Percentiles rank a stretch among this genome's conserved stretches.
Conservation (phyloP, 1,140 invertebrate genomes). For the Hydropsyche tenuis region DNA sequence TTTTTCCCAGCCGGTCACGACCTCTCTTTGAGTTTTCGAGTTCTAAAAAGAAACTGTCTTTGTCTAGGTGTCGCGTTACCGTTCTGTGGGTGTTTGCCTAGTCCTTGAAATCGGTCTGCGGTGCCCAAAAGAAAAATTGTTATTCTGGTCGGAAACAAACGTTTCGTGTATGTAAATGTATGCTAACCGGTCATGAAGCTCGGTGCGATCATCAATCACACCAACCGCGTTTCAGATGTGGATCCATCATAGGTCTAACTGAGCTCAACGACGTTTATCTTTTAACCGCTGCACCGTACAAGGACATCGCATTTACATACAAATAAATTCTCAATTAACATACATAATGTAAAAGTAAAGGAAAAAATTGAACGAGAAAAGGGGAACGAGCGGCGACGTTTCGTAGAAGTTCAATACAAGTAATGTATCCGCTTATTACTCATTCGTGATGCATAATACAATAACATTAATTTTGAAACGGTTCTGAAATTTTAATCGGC, state of each 20-base stretch:
- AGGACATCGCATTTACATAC: conserved; percentile 13
- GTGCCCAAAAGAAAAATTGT: background rate
- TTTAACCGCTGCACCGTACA: conserved; percentile 6
- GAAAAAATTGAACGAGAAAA: too few species aligned
- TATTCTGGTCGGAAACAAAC: conserved; percentile 13
- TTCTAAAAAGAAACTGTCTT: too few species aligned
- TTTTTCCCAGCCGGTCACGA: background rate
- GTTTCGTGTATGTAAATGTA: conserved; percentile 14
- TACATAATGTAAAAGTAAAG: too few species aligned
- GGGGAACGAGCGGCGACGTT: too few species aligned
- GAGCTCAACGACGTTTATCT: background rate
- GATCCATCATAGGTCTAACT: conserved; percentile 1
- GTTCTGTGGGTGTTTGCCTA: background rate
- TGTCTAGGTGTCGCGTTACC: too few species aligned
- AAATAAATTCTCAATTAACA: conserved; percentile 1
- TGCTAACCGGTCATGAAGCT: conserved; percentile 5
- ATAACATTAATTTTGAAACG: too few species aligned
- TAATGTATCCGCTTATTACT: too few species aligned
- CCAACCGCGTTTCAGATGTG: background rate
- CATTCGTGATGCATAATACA: too few species aligned
- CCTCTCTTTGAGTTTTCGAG: background rate
- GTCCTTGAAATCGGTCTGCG: conserved; percentile 1
- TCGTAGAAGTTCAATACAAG: too few species aligned
- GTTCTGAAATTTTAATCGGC: too few species aligned
- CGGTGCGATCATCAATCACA: conserved; percentile 12